Evolutionary conservation across 1,140 invertebrate species (phyloP), one percentile per base, ranked within the genome.

Genomic region (Papilio glaucus): DNA sequence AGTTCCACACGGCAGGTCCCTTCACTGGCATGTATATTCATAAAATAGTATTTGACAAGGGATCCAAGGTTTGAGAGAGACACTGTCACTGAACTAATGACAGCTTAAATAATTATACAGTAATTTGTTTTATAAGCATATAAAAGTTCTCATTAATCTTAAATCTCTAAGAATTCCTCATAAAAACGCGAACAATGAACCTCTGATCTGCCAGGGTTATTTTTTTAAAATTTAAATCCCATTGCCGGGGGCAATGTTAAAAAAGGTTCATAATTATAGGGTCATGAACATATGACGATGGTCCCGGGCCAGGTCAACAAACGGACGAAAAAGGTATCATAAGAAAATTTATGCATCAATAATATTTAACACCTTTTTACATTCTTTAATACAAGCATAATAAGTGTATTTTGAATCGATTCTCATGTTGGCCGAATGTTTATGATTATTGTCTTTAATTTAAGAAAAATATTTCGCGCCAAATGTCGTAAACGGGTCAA

Each of bases 221-320:
- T 15, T 15, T 45, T 18, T 24, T 24, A 26, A 4, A 10, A 24
- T 12, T 57, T 57, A 12, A 3, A 57, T 49, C 18, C 15, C 15
- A 21, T 49, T n/a, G n/a, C n/a, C n/a, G 15, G 45, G 18, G 10
- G 24, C 21, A 57, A 10, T 57, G 21, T 57, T 57, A 10, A 57
- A 57, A 53, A 53, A 24, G 49, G 49, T 57, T 21, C 49, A 26
- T 57, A 57, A 57, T 57, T 57, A 57, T 12, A 57, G 49, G 18
- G 49, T 24, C 49, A 10, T 12, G 49, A 57, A 57, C 49, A 26
- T n/a, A 12, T 57, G 10, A 57, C 49, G 10, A 10, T 21, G 24
- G 24, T 57, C 49, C 10, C 18, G 21, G 21, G 10, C n/a, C 8
- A 57, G 49, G 49, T 57, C 21, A 57, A 57, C 12, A 57, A 57